Percentiles rank a stretch among this genome's conserved stretches.
These are phyloP conservation scores for Formica selysi DNA, from an alignment of 1,140 invertebrate genomes.

Conservation along the genomic window DNA sequence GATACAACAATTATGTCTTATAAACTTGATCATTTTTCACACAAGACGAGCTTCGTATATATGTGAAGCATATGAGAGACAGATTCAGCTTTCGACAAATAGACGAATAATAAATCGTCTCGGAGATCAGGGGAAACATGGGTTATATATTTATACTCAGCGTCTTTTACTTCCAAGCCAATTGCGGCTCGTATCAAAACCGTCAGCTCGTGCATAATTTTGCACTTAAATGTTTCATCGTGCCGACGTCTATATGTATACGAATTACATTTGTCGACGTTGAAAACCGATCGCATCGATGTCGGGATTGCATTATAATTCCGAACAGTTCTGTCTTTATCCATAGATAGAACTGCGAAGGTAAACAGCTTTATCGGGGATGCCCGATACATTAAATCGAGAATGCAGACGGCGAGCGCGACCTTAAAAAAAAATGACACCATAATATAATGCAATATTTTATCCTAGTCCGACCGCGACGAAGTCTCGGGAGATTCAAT, in stretches of 20 bases:
- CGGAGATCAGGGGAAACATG: not conserved
- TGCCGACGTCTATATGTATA: constrained; percentile 10
- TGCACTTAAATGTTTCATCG: constrained; percentile 32
- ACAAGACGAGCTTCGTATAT: not conserved
- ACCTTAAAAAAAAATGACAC: constrained; percentile 18
- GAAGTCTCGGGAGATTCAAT: constrained; percentile 57
- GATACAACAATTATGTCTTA: not conserved
- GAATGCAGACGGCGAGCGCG: not conserved
- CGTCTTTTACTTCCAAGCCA: constrained; percentile 13
- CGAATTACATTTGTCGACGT: not conserved
- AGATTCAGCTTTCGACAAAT: not conserved
- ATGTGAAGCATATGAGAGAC: not conserved
- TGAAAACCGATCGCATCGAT: too few species aligned
- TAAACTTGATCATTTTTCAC: constrained; percentile 19
- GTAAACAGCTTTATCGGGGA: too few species aligned
- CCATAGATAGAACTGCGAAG: not conserved
- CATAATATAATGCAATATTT: constrained; percentile 31
- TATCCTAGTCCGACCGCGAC: constrained; percentile 26
- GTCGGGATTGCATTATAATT: constrained; percentile 5
- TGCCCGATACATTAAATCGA: not conserved
- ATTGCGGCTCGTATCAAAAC: not conserved
- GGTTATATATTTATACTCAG: constrained; percentile 12
- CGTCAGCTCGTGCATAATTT: constrained; percentile 52
- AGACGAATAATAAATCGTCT: constrained; percentile 39
- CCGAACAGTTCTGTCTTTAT: not conserved